Evolutionary conservation across 2,113 vertebrate species (phyloP).

Genomic region (Machaerirhynchus nigripectus): DNA sequence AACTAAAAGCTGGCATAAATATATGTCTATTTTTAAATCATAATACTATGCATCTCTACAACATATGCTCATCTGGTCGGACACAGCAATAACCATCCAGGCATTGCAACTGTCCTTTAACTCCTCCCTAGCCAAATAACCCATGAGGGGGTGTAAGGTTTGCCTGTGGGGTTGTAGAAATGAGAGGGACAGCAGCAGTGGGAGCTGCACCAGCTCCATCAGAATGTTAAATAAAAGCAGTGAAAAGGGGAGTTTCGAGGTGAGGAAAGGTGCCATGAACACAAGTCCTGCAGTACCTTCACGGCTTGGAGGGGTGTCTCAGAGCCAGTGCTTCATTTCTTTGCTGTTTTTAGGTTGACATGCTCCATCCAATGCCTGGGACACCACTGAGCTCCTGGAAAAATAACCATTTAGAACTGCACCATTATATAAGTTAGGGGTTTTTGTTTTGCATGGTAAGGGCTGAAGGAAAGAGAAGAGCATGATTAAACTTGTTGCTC

Average conservation of each 20-base stretch:
- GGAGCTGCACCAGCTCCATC: not conserved
- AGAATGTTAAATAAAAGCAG: not conserved
- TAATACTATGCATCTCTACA: not conserved
- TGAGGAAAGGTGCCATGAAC: not conserved
- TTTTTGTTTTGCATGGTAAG: not conserved
- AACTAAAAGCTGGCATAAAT: not conserved
- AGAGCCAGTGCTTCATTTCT: not conserved
- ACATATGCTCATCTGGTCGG: not conserved
- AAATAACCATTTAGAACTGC: not conserved
- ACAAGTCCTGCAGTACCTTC: not conserved
- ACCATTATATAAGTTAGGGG: not conserved
- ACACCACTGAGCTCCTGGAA: not conserved
- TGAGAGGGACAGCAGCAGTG: not conserved
- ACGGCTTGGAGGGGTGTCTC: not conserved
- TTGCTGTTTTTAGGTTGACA: not conserved
- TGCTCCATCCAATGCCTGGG: not conserved
- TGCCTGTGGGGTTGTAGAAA: accelerated
- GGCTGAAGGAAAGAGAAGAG: not conserved
- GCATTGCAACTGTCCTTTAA: not conserved
- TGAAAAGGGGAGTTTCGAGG: not conserved
- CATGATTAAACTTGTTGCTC: accelerated
- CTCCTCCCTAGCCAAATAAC: not conserved
- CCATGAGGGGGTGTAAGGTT: not conserved
- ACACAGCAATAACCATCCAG: not conserved
- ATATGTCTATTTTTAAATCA: not conserved